Evolutionary conservation across 2,888 invertebrate genomes (phyloP).

Genomic region (Sarcophaga carnaria): DNA sequence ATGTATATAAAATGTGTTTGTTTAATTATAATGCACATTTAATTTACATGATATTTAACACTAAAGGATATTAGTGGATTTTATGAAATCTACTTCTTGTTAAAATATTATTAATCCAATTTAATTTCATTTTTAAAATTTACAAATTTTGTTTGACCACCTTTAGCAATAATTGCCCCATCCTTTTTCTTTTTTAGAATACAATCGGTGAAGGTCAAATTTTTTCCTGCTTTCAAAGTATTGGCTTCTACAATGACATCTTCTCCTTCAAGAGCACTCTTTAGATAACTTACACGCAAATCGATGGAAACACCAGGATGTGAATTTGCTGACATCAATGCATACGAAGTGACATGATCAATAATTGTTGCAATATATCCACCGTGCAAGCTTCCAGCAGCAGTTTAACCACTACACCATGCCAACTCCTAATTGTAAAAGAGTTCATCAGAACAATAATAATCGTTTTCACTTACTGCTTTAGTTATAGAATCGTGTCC

Average conservation of each 20-base stretch:
- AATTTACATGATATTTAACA: too few relatives aligned
- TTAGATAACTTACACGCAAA: constrained; percentile 90
- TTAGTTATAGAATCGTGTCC: constrained; percentile 66
- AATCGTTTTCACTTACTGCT: constrained; percentile 30
- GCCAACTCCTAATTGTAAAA: too few relatives aligned
- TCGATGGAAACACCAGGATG: constrained; percentile 92
- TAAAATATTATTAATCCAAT: too few relatives aligned
- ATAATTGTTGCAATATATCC: constrained; percentile 90
- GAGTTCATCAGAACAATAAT: too few relatives aligned
- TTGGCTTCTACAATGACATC: constrained; percentile 89
- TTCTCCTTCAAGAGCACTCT: constrained; percentile 89
- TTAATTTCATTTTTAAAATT: constrained; percentile 52
- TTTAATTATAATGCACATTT: too few relatives aligned
- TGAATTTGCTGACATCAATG: constrained; percentile 86
- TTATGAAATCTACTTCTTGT: too few relatives aligned
- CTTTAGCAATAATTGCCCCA: constrained; percentile 89
- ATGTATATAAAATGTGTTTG: too few relatives aligned
- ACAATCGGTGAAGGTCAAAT: constrained; percentile 91
- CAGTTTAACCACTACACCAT: constrained; percentile 63
- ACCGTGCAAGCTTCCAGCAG: constrained; percentile 91
- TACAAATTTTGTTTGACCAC: constrained; percentile 92
- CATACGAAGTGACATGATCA: constrained; percentile 90
- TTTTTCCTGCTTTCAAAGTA: constrained; percentile 89
- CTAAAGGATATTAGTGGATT: too few relatives aligned
- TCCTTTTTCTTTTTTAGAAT: constrained; percentile 89